These are phyloP conservation scores for Salticus scenicus DNA, from an alignment of 2,888 invertebrate genomes.

Conservation along the genomic window DNA sequence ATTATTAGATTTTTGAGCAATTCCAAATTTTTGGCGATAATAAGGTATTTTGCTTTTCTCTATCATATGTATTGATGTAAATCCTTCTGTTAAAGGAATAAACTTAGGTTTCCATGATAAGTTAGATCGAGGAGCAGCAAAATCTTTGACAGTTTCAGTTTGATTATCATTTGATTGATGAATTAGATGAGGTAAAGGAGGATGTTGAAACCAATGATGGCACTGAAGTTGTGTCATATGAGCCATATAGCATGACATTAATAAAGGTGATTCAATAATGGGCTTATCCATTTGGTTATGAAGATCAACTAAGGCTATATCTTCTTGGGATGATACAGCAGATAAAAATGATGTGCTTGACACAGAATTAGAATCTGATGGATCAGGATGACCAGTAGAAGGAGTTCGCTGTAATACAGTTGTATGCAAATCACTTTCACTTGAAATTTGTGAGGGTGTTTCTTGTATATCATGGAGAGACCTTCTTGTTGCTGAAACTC, in stretches of 20 bases:
- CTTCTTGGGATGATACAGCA: conserved; percentile 92
- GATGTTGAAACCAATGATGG: conserved; percentile 75
- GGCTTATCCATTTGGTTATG: conserved; percentile 95
- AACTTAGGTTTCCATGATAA: conserved; percentile 82
- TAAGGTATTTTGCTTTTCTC: conserved; percentile 73
- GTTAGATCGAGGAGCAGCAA: conserved; percentile 47
- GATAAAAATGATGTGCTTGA: conserved; percentile 80
- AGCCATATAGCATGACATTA: conserved; percentile 95
- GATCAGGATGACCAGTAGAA: conserved; percentile 64
- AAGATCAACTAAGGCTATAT: conserved; percentile 86
- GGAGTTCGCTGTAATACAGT: conserved; percentile 63
- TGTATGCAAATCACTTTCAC: conserved; percentile 67
- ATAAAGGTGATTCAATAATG: conserved; percentile 92
- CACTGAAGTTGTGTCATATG: conserved; percentile 86
- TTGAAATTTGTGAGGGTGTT: conserved; percentile 70
- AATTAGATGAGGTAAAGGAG: conserved; percentile 73
- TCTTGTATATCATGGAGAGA: conserved; percentile 71
- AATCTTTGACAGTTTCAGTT: conserved; percentile 73
- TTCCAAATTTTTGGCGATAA: conserved; percentile 45
- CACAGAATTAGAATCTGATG: conserved; percentile 73
- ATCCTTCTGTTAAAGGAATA: conserved; percentile 82
- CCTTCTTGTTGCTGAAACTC: conserved; percentile 58
- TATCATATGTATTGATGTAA: conserved; percentile 82
- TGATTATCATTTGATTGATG: conserved; percentile 59
- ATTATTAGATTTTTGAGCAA: conserved; percentile 74